Evolutionary conservation across 2,888 invertebrate genomes (phyloP).

Genomic region (Hydrotaea cyrtoneurina): DNA sequence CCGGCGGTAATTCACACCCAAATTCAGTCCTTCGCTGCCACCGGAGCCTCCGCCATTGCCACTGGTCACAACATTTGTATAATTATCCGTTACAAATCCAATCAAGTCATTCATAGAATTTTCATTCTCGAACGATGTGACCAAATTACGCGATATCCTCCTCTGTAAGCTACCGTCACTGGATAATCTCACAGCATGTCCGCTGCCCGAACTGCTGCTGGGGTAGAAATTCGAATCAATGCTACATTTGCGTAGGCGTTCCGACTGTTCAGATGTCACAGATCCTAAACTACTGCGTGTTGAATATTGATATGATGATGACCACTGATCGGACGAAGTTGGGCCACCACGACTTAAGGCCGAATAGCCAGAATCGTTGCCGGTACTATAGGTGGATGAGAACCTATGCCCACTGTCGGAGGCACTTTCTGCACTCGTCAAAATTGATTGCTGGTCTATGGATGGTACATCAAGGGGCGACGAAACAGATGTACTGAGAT

Average conservation of each 20-base stretch:
- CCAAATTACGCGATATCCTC: slow-evolving; percentile 83
- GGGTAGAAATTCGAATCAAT: slow-evolving; percentile 79
- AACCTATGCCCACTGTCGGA: slow-evolving; percentile 73
- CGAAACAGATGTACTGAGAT: slow-evolving; percentile 70
- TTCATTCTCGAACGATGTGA: slow-evolving; percentile 80
- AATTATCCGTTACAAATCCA: slow-evolving; percentile 79
- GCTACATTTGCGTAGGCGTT: slow-evolving; percentile 77
- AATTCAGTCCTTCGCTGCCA: slow-evolving; percentile 79
- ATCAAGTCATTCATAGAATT: slow-evolving; percentile 79
- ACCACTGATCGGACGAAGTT: slow-evolving; percentile 78
- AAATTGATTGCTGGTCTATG: slow-evolving; percentile 72
- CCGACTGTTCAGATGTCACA: slow-evolving; percentile 78
- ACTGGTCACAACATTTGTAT: slow-evolving; percentile 65
- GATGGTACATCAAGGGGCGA: slow-evolving; percentile 78
- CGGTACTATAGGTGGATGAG: slow-evolving; percentile 78
- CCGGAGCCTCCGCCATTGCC: slow-evolving; percentile 71
- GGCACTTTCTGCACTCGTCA: slow-evolving; percentile 60
- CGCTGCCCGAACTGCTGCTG: slow-evolving; percentile 72
- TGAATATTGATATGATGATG: slow-evolving; percentile 79
- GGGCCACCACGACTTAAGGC: slow-evolving; percentile 74
- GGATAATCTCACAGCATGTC: slow-evolving; percentile 79
- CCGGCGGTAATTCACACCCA: slow-evolving; percentile 75
- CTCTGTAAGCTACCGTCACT: slow-evolving; percentile 84
- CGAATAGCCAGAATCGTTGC: slow-evolving; percentile 80
- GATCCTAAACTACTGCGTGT: slow-evolving; percentile 80